A percentile compares a stretch with the other conserved stretches of the same genome.
These are phyloP conservation scores for Hyles vespertilio DNA, from an alignment of 1,140 invertebrate species.

Conservation along the genomic window DNA sequence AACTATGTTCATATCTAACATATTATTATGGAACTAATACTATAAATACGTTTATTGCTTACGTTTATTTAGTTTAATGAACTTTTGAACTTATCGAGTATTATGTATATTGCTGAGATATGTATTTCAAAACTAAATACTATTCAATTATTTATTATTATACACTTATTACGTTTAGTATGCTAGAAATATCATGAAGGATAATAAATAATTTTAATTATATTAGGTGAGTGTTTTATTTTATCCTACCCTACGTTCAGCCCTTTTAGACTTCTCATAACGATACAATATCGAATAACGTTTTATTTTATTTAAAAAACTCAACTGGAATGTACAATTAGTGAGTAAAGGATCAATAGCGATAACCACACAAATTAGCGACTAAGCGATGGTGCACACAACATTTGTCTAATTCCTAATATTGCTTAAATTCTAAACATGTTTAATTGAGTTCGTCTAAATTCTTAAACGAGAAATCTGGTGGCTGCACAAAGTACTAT, in stretches of 20 bases:
- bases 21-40: slow-evolving; percentile 64
- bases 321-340: too few species aligned
- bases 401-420: too few species aligned
- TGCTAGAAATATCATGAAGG: slow-evolving; percentile 77
- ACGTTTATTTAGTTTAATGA: slow-evolving; percentile 65
- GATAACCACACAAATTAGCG: too few species aligned
- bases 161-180: slow-evolving; percentile 78
- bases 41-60: slow-evolving; percentile 74
- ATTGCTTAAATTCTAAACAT: too few species aligned
- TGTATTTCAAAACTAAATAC: slow-evolving; percentile 71
- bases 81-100: slow-evolving; percentile 62
- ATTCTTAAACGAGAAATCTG: too few species aligned
- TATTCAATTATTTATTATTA: slow-evolving; percentile 77
- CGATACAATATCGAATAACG: too few species aligned
- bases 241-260: neutral
- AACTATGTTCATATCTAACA: slow-evolving; percentile 25
- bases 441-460: too few species aligned
- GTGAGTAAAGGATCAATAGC: too few species aligned
- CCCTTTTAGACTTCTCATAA: too few species aligned
- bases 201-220: slow-evolving; percentile 79
- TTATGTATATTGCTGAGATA: slow-evolving; percentile 71
- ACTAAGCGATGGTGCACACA: too few species aligned
- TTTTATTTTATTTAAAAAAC: too few species aligned
- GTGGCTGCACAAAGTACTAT: too few species aligned
- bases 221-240: slow-evolving; percentile 72